Evolutionary conservation across 2,888 invertebrate genomes (phyloP).

Genomic region (Cephus sareptanus): DNA sequence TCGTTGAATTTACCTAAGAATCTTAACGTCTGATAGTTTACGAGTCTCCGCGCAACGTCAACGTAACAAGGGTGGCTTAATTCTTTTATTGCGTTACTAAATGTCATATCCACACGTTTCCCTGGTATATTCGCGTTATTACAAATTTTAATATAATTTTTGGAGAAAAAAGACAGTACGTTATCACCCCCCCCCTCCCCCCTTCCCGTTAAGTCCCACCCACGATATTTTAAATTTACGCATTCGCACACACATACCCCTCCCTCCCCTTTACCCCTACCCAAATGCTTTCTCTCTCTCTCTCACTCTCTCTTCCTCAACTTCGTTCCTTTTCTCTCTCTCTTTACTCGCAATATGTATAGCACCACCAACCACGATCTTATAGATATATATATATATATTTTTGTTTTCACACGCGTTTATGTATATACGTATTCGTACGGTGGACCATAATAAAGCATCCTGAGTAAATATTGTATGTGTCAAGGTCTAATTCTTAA

Average conservation of each 20-base stretch:
- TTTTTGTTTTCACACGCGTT: constrained; percentile 41
- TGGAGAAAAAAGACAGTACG: too few relatives aligned
- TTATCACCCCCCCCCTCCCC: too few relatives aligned
- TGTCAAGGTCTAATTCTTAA: constrained; percentile 55
- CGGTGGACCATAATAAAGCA: constrained; percentile 60
- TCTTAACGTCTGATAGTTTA: constrained; percentile 32
- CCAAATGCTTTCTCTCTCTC: neutral
- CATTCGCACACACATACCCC: too few relatives aligned
- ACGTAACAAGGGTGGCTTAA: too few relatives aligned
- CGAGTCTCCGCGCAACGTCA: too few relatives aligned
- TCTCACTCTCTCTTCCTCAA: neutral
- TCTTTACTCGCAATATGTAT: constrained; percentile 28
- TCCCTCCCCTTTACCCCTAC: too few relatives aligned
- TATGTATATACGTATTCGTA: constrained; percentile 34
- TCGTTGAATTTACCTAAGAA: constrained; percentile 41
- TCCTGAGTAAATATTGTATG: constrained; percentile 67
- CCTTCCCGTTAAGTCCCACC: too few relatives aligned
- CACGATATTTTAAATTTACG: too few relatives aligned
- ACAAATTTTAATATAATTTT: too few relatives aligned
- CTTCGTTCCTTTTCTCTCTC: neutral
- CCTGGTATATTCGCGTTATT: neutral
- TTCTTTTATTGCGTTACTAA: too few relatives aligned
- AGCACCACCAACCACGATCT: constrained; percentile 62
- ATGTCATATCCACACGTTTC: neutral
- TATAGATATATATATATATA: constrained; percentile 52